phyloP scores from a whole-genome alignment of 2,113 vertebrate genomes.

The Hippocampus abdominalis region DNA sequence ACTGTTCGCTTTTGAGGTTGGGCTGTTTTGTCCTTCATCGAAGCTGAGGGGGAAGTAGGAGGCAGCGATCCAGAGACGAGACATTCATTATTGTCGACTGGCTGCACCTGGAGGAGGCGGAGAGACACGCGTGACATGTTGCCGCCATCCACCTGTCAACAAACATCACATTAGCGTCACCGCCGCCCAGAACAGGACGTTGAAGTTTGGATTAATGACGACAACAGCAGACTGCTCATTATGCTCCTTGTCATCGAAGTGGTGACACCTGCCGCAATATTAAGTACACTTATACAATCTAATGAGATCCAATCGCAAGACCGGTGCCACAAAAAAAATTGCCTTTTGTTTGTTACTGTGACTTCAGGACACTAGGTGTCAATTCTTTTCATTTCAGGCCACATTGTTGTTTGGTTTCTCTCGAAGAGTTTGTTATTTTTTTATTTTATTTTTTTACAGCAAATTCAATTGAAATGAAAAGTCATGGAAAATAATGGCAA shows the following conservation, averaged over 20 bases:
- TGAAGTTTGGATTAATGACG: background rate
- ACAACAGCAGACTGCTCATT: background rate
- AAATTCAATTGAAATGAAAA: too few species aligned
- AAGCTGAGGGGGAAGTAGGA: background rate
- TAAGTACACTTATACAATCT: background rate
- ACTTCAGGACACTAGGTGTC: background rate
- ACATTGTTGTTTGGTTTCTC: background rate
- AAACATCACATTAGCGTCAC: background rate
- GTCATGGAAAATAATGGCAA: too few species aligned
- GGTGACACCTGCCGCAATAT: constrained; percentile 1
- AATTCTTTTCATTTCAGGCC: background rate
- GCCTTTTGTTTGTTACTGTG: background rate
- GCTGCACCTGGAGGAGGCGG: background rate
- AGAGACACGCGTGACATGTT: background rate
- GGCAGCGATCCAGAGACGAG: background rate
- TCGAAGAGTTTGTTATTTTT: background rate
- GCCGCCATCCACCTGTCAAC: background rate
- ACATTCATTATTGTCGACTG: background rate
- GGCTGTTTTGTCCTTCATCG: background rate
- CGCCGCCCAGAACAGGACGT: background rate
- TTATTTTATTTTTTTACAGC: too few species aligned
- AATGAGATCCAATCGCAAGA: background rate
- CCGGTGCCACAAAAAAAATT: background rate
- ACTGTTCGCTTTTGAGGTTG: background rate
- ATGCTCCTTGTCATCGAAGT: background rate